Conservation (phyloP, 1,140 invertebrate genomes). For the Drosophila lacertosa region DNA sequence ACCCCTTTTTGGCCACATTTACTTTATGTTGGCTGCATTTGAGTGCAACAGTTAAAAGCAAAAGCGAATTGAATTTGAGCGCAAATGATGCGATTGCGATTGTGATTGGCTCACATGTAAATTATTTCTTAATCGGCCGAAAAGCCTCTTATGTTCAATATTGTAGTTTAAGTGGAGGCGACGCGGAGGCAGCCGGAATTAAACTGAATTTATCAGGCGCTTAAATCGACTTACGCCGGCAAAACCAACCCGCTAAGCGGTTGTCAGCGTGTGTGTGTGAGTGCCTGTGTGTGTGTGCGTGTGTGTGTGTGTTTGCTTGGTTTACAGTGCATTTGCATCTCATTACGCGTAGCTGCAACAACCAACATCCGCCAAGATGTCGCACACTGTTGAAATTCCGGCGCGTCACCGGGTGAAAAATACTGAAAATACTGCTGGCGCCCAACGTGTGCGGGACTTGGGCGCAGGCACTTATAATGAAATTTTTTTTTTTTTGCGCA, state of each 20-base stretch:
- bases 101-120: slow-evolving; percentile 15
- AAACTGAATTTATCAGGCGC: slow-evolving; percentile 42
- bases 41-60: not conserved
- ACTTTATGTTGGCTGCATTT: too few relatives aligned
- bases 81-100: slow-evolving; percentile 18
- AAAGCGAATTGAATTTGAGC: not conserved
- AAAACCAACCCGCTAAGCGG: slow-evolving; percentile 45
- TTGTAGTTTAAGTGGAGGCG: slow-evolving; percentile 13
- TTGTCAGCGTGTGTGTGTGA: slow-evolving; percentile 6
- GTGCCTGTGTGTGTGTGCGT: slow-evolving; percentile 4
- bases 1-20: too few relatives aligned
- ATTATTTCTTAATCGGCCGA: slow-evolving; percentile 45
- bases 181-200: not conserved
- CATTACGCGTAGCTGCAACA: slow-evolving; percentile 35
- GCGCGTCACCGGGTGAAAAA: not conserved
- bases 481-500: slow-evolving; percentile 29
- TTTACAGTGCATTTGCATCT: slow-evolving; percentile 45
- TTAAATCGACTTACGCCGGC: slow-evolving; percentile 45
- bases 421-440: too few relatives aligned
- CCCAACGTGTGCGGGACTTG: not conserved
- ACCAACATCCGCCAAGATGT: slow-evolving; percentile 18
- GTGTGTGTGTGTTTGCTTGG: slow-evolving; percentile 12
- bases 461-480: not conserved
- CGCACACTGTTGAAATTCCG: slow-evolving; percentile 24
- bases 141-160: slow-evolving; percentile 32